These are phyloP conservation scores for Scaptomyza cyrtandrae DNA, from an alignment of 2,888 invertebrate genomes.

Conservation along the genomic window DNA sequence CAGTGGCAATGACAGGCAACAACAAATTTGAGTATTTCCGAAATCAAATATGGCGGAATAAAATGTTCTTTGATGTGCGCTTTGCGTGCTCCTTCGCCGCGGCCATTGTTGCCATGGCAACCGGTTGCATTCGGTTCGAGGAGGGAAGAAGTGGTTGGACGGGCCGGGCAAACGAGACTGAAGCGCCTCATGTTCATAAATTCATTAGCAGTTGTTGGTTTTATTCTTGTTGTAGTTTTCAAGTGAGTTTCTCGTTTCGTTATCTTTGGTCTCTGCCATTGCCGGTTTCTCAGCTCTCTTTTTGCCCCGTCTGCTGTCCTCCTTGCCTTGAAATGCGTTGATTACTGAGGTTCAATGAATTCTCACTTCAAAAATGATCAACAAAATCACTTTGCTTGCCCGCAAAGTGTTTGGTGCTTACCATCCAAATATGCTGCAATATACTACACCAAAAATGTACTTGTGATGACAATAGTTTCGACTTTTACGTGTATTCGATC, in stretches of 20 bases:
- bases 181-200: slow-evolving; percentile 68
- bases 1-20: slow-evolving; percentile 48
- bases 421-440: neutral
- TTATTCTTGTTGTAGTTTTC: slow-evolving; percentile 23
- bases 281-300: slow-evolving; percentile 5
- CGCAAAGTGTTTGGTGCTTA: neutral
- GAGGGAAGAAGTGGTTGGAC: slow-evolving; percentile 8
- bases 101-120: slow-evolving; percentile 78
- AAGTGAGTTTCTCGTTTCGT: slow-evolving; percentile 58
- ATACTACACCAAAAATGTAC: neutral
- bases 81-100: slow-evolving; percentile 71
- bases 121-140: slow-evolving; percentile 47
- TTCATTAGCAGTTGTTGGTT: slow-evolving; percentile 55
- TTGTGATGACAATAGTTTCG: neutral
- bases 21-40: slow-evolving; percentile 68
- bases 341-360: slow-evolving; percentile 61
- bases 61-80: slow-evolving; percentile 63
- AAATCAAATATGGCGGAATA: slow-evolving; percentile 83
- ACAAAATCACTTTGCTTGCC: slow-evolving; percentile 1
- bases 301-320: neutral
- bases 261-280: slow-evolving; percentile 39
- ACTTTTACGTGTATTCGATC: neutral
- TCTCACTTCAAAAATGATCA: slow-evolving; percentile 21
- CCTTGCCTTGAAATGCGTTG: slow-evolving; percentile 38
- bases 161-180: slow-evolving; percentile 32